Evolutionary conservation across 1,140 invertebrate species (phyloP).

Genomic region (Heliconius himera): DNA sequence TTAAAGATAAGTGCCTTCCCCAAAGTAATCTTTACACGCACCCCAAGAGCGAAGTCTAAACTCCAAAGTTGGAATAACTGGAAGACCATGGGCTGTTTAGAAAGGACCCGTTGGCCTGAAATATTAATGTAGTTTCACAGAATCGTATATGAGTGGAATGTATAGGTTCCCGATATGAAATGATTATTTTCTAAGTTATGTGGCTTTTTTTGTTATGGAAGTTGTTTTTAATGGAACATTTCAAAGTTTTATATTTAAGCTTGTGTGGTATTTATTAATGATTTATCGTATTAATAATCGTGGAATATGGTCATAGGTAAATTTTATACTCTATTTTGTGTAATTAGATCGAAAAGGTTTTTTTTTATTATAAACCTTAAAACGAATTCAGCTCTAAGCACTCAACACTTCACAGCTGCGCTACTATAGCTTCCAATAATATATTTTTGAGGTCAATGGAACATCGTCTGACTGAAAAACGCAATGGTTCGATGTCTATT

Average conservation of each 20-base stretch:
- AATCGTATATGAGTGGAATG: constrained; percentile 71
- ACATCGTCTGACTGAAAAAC: background rate
- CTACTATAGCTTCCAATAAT: background rate
- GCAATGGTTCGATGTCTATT: background rate
- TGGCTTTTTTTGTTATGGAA: background rate
- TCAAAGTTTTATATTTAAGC: background rate
- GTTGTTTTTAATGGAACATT: constrained; percentile 1
- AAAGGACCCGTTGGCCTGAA: constrained; percentile 75
- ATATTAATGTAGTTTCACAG: constrained; percentile 80
- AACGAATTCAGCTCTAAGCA: too few relatives aligned
- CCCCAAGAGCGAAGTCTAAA: constrained; percentile 58
- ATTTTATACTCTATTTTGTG: too few relatives aligned
- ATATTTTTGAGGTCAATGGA: background rate
- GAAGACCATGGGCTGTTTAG: constrained; percentile 81
- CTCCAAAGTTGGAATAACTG: constrained; percentile 79
- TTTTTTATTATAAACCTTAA: too few relatives aligned
- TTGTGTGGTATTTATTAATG: background rate
- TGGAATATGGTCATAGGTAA: too few relatives aligned
- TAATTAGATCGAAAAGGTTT: too few relatives aligned
- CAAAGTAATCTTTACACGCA: constrained; percentile 72
- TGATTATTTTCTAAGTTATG: constrained; percentile 5
- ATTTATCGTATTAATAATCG: too few relatives aligned
- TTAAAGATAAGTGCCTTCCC: constrained; percentile 69
- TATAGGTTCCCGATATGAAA: constrained; percentile 21
- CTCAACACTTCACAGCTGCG: too few relatives aligned